Conservation (phyloP, 2,888 invertebrate genomes). For the Thyatira batis region DNA sequence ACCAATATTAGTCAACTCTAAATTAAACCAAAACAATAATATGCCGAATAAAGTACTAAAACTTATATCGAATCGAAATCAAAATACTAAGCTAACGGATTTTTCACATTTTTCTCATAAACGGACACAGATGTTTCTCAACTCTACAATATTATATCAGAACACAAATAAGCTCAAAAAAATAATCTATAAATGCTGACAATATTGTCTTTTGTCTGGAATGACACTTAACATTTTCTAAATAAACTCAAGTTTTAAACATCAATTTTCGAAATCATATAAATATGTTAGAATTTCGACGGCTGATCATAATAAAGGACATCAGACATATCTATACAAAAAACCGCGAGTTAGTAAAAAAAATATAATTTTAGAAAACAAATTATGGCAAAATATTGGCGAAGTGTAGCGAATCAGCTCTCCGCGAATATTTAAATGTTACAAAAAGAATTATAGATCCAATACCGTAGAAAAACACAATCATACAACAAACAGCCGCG, state of each 20-base stretch:
- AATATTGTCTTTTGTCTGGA: conserved; percentile 81
- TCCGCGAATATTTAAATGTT: conserved; percentile 64
- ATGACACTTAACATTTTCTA: conserved; percentile 71
- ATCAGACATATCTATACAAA: conserved; percentile 57
- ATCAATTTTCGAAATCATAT: conserved; percentile 49
- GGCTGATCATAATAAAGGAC: conserved; percentile 48
- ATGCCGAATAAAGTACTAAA: conserved; percentile 62
- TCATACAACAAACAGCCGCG: conserved; percentile 51
- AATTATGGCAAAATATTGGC: conserved; percentile 80
- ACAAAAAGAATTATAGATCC: conserved; percentile 43
- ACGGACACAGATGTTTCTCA: conserved; percentile 50
- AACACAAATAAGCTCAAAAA: conserved; percentile 56
- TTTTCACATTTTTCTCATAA: conserved; percentile 51
- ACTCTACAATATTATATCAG: conserved; percentile 45
- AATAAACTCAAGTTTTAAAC: conserved; percentile 48
- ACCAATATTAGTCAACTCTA: conserved; percentile 55
- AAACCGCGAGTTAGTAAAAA: conserved; percentile 57
- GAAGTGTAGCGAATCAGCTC: conserved; percentile 61
- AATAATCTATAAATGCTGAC: conserved; percentile 80
- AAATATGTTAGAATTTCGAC: conserved; percentile 67
- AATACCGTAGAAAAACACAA: conserved; percentile 53
- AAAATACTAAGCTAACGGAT: conserved; percentile 63
- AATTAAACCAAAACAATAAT: conserved; percentile 54
- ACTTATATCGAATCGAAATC: conserved; percentile 52
- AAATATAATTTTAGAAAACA: conserved; percentile 53